Conservation (phyloP, 2,797 vertebrate species). For the Scolopax rusticola region DNA sequence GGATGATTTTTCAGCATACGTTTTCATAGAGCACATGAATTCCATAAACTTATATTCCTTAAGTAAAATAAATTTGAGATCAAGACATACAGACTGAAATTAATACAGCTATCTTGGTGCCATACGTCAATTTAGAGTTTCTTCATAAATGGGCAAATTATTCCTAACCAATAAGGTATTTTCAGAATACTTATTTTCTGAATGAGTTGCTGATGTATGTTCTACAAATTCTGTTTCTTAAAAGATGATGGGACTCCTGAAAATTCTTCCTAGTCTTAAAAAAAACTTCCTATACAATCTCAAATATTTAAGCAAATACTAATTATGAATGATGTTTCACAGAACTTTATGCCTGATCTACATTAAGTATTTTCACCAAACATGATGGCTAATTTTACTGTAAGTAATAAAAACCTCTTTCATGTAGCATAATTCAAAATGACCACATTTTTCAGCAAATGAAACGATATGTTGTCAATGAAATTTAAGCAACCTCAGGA, state of each 20-base stretch:
- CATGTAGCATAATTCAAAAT: conserved; percentile 70
- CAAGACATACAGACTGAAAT: background rate
- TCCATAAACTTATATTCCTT: background rate
- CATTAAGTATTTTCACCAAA: conserved; percentile 41
- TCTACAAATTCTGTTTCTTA: background rate
- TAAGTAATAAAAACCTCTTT: conserved; percentile 63
- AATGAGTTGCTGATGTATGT: background rate
- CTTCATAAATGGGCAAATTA: background rate
- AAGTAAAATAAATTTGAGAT: background rate
- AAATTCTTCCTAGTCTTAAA: background rate
- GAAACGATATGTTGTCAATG: conserved; percentile 75
- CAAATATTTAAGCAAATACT: conserved; percentile 26
- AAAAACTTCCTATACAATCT: background rate
- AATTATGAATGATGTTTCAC: background rate
- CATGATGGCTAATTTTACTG: conserved; percentile 51
- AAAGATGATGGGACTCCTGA: background rate
- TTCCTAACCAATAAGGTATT: background rate
- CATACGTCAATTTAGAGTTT: background rate
- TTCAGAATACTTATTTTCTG: background rate
- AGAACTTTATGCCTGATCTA: conserved; percentile 21
- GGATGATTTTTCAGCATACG: background rate
- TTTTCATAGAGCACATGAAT: background rate
- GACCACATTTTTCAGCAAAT: conserved; percentile 73
- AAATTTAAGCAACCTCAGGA: conserved; percentile 78
- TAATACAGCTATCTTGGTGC: background rate